Evolutionary conservation across 2,113 vertebrate genomes (phyloP), one percentile per base, ranked within the genome.

Genomic region (Ursus arctos): DNA sequence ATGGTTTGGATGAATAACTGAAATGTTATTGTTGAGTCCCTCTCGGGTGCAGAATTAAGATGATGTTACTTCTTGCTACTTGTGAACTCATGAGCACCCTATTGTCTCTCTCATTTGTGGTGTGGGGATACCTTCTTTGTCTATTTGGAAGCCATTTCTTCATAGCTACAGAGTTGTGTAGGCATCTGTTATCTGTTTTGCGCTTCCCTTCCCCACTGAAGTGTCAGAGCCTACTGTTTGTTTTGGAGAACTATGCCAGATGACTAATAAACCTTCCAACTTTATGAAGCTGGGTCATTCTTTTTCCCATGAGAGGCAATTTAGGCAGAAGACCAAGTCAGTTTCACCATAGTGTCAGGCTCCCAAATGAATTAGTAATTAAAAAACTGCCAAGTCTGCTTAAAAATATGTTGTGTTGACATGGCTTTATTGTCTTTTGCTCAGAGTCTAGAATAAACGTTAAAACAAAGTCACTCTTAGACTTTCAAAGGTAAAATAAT

Each of bases 301-400:
- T 93, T 94, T 97, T 97, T 98, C 96, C 96, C 95, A 93, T 49
- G 96, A 95, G 79, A 97, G 57, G 74, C 36, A 94, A 88, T 24
- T 94, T 92, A 61, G 95, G 96, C 94, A 97, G 83, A 74, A 95
- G 91, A 85, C 91, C 94, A 92, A 95, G 18, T 49, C 86, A 63
- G 53, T 98, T 98, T 97, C 95, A 93, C 87, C 85, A 91, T 24
- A 82, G 21, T 85, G 90, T 91, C 90, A 88, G 88, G 72, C 76
- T 96, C 71, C 92, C 76, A 85, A 43, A 49, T 96, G 87, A 21
- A 94, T 82, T 11, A 22, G 88, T 94, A 94, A 97, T 96, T 94
- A 83, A 95, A 97, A 96, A 95, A 96, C 88, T 85, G 88, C 94
- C 91, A 91, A 40, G 47, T 94, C 69, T 94, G 90, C 92, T 96